Evolutionary conservation across 1,140 invertebrate genomes (phyloP).

Genomic region (Brachionus rotundiformis): DNA sequence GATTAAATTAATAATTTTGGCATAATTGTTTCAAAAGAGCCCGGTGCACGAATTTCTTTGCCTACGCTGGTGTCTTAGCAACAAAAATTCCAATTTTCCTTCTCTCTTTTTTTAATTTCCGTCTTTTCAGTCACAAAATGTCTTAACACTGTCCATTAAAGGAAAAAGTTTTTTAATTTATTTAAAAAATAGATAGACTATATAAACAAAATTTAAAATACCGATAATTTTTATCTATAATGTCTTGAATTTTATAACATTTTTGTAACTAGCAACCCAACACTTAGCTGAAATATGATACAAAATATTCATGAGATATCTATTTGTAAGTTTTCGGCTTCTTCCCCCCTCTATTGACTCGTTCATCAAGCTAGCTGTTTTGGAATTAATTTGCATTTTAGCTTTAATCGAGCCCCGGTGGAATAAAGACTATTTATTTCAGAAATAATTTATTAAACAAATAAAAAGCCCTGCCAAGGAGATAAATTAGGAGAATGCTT

Average conservation of each 20-base stretch:
- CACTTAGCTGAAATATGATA: neutral
- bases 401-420: neutral
- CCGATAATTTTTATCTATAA: neutral
- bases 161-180: too few relatives aligned
- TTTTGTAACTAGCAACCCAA: neutral
- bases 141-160: too few relatives aligned
- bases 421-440: neutral
- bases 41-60: neutral
- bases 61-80: neutral
- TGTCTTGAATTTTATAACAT: neutral
- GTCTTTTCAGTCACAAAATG: neutral
- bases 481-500: neutral
- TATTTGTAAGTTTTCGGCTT: neutral
- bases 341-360: neutral
- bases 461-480: neutral
- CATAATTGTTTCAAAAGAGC: neutral
- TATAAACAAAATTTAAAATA: neutral
- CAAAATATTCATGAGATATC: conserved; percentile 20
- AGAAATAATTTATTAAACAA: neutral
- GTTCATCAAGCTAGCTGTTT: neutral
- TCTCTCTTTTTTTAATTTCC: neutral
- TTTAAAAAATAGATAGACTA: too few relatives aligned
- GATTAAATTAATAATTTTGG: neutral
- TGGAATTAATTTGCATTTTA: conserved; percentile 13
- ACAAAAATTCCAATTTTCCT: conserved; percentile 6